A percentile compares a stretch with the other conserved stretches of the same genome.
phyloP scores from a whole-genome alignment of 2,797 vertebrate species.

The Esox lucius region DNA sequence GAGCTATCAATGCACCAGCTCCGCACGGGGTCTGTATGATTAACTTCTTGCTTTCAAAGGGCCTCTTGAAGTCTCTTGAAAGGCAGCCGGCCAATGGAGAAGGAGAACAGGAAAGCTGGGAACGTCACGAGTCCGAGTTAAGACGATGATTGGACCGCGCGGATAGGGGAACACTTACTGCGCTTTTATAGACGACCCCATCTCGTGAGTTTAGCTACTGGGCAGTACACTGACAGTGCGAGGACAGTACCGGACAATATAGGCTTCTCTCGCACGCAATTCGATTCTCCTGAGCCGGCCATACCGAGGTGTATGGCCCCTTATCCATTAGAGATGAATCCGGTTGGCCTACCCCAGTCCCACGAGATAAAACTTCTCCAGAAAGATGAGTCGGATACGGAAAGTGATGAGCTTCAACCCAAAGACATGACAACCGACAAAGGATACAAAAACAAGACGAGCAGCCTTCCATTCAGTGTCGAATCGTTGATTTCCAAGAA shows the following conservation, averaged over 20 bases:
- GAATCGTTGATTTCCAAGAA: slow-evolving; percentile 82
- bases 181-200: slow-evolving; percentile 73
- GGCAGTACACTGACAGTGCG: slow-evolving; percentile 48
- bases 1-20: slow-evolving; percentile 73
- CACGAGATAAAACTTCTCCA: slow-evolving; percentile 64
- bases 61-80: slow-evolving; percentile 72
- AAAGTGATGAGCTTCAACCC: slow-evolving; percentile 68
- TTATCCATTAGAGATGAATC: slow-evolving; percentile 69
- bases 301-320: slow-evolving; percentile 75
- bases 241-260: slow-evolving; percentile 52
- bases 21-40: slow-evolving; percentile 80
- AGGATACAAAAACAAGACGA: slow-evolving; percentile 72
- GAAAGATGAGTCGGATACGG: slow-evolving; percentile 68
- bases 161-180: slow-evolving; percentile 57
- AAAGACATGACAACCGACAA: slow-evolving; percentile 71
- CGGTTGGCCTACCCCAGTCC: slow-evolving; percentile 59
- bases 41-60: slow-evolving; percentile 77
- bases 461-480: slow-evolving; percentile 81
- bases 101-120: slow-evolving; percentile 25
- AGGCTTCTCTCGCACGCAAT: slow-evolving; percentile 38
- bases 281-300: slow-evolving; percentile 47
- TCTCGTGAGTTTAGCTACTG: slow-evolving; percentile 51
- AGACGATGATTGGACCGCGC: slow-evolving; percentile 71
- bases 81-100: slow-evolving; percentile 65
- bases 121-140: slow-evolving; percentile 56